These are phyloP conservation scores for Caenorhabditis afra DNA, from an alignment of 2,888 invertebrate species.

Conservation along the genomic window DNA sequence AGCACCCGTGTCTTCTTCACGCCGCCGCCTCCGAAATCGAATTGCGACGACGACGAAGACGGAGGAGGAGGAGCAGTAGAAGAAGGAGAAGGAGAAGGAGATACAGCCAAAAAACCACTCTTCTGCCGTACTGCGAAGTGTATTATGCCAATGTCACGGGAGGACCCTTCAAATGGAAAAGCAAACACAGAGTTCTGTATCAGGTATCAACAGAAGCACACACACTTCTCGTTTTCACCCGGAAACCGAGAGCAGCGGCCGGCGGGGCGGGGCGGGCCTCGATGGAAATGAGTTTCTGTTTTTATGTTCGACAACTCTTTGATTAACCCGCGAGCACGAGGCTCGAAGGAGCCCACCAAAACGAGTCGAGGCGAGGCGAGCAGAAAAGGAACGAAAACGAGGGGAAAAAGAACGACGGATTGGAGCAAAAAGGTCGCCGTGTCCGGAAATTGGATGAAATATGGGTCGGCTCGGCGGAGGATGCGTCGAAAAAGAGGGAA, in stretches of 20 bases:
- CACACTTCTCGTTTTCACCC: slow-evolving; percentile 17
- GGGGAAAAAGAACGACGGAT: slow-evolving; percentile 23
- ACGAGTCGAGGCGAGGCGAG: not conserved
- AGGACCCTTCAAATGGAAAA: slow-evolving; percentile 39
- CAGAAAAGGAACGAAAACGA: slow-evolving; percentile 4
- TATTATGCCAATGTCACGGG: slow-evolving; percentile 34
- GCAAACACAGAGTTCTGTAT: slow-evolving; percentile 37
- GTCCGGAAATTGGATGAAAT: slow-evolving; percentile 56
- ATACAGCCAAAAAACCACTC: slow-evolving; percentile 44
- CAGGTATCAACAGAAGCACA: slow-evolving; percentile 23
- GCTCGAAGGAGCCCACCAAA: not conserved
- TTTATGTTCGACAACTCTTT: slow-evolving; percentile 46
- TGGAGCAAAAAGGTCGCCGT: slow-evolving; percentile 47
- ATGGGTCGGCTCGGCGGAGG: slow-evolving; percentile 15
- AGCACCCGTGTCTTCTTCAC: slow-evolving; percentile 7
- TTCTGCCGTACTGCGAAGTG: not conserved
- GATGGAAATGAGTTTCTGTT: slow-evolving; percentile 51
- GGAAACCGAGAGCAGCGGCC: not conserved
- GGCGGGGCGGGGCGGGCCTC: slow-evolving; percentile 17
- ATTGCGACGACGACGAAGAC: slow-evolving; percentile 31
- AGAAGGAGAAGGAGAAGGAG: too few relatives aligned
- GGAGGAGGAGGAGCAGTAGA: too few relatives aligned
- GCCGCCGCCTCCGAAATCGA: slow-evolving; percentile 46
- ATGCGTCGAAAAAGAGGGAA: too few relatives aligned
- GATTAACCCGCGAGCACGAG: slow-evolving; percentile 24